These are phyloP conservation scores for Bugula neritina DNA, from an alignment of 2,888 invertebrate genomes.

Conservation along the genomic window DNA sequence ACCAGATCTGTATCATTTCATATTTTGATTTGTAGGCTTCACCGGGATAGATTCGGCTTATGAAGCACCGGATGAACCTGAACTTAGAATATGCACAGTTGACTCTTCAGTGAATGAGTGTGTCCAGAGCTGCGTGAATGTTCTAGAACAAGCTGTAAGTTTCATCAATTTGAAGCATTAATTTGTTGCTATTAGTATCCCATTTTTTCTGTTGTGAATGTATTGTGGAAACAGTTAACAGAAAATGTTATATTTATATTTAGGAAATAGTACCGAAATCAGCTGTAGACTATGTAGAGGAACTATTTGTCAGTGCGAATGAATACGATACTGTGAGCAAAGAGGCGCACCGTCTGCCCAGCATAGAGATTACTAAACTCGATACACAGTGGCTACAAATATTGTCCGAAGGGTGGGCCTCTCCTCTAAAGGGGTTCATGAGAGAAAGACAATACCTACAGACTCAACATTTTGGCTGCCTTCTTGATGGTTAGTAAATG, in stretches of 20 bases:
- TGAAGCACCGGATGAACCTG: conserved; percentile 77
- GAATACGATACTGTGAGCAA: conserved; percentile 62
- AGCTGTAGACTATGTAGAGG: conserved; percentile 46
- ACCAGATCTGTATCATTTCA: too few relatives aligned
- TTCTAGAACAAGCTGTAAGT: conserved; percentile 60
- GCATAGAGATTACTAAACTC: conserved; percentile 67
- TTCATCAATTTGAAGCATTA: too few relatives aligned
- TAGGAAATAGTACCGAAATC: conserved; percentile 16
- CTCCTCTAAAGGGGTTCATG: conserved; percentile 94
- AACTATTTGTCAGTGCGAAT: conserved; percentile 70
- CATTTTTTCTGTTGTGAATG: too few relatives aligned
- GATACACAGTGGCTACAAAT: conserved; percentile 95
- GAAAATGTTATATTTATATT: background rate
- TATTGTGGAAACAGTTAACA: too few relatives aligned
- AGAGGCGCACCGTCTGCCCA: conserved; percentile 70
- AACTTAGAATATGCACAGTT: conserved; percentile 79
- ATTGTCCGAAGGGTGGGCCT: conserved; percentile 94
- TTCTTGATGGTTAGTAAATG: conserved; percentile 58
- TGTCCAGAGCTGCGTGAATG: conserved; percentile 73
- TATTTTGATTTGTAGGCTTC: conserved; percentile 58
- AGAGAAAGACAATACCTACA: conserved; percentile 87
- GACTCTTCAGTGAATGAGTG: conserved; percentile 76
- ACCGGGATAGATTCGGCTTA: conserved; percentile 90
- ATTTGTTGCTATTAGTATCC: too few relatives aligned
- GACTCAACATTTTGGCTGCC: conserved; percentile 82